A percentile compares a stretch with the other conserved stretches of the same genome.
Evolutionary conservation across 2,797 vertebrate species (phyloP).

Genomic region (Peromyscus nudipes): DNA sequence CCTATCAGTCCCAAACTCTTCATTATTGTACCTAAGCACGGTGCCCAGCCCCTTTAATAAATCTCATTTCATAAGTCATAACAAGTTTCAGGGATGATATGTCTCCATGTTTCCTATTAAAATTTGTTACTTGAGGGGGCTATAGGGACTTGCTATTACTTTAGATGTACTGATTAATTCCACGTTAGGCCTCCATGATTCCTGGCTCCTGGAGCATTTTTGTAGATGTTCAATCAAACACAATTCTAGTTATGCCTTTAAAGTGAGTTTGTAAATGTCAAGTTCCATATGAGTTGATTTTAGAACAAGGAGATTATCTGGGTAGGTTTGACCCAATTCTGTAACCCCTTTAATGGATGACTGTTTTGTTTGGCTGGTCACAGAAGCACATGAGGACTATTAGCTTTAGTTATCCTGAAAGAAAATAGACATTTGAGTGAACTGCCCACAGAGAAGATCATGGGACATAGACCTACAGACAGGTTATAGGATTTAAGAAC

Average conservation of each 20-base stretch:
- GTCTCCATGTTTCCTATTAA: neutral
- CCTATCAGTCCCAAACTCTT: neutral
- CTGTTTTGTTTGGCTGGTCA: neutral
- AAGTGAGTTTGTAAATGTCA: neutral
- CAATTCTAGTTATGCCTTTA: neutral
- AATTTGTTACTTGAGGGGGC: neutral
- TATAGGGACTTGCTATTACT: neutral
- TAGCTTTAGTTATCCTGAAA: neutral
- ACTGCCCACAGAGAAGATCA: neutral
- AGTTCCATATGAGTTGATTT: neutral
- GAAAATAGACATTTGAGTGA: neutral
- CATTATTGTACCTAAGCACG: neutral
- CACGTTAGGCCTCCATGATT: neutral
- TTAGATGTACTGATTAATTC: neutral
- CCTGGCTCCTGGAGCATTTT: neutral
- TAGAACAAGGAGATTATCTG: neutral
- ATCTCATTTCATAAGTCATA: neutral
- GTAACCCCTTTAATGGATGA: neutral
- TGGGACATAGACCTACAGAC: neutral
- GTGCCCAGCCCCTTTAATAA: neutral
- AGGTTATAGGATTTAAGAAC: neutral
- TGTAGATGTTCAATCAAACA: neutral
- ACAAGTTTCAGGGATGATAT: neutral
- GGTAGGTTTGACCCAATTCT: neutral
- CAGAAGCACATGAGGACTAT: neutral